A percentile compares a stretch with the other conserved stretches of the same genome.
Evolutionary conservation across 2,113 vertebrate genomes (phyloP).

Genomic region (Chaenocephalus aceratus): DNA sequence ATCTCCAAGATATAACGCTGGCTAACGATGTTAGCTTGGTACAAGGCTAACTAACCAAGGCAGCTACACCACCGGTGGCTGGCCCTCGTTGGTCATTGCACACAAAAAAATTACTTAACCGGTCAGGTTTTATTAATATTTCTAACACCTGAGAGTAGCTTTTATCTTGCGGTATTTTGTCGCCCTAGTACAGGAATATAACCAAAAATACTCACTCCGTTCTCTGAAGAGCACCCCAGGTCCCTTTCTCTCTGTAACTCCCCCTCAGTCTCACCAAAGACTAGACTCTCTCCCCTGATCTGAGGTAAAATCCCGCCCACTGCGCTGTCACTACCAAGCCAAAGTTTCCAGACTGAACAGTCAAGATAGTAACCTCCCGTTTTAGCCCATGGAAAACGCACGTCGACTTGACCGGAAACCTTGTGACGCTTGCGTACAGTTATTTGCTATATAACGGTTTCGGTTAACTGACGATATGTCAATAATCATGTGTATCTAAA

Average conservation of each 20-base stretch:
- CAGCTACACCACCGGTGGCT: slow-evolving; percentile 59
- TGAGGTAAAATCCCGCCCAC: slow-evolving; percentile 81
- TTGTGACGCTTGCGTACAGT: background rate
- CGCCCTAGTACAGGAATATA: background rate
- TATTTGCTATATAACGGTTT: background rate
- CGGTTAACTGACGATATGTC: background rate
- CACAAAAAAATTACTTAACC: slow-evolving; percentile 37
- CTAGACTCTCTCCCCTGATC: slow-evolving; percentile 80
- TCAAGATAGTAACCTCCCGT: slow-evolving; percentile 58
- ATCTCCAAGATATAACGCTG: slow-evolving; percentile 53
- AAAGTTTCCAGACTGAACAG: background rate
- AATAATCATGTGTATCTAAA: background rate
- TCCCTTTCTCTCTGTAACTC: slow-evolving; percentile 76
- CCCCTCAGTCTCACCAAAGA: slow-evolving; percentile 82
- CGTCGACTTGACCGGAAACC: slow-evolving; percentile 1
- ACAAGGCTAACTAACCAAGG: slow-evolving; percentile 59
- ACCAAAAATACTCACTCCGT: slow-evolving; percentile 78
- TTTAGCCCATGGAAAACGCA: background rate
- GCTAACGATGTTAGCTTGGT: slow-evolving; percentile 71
- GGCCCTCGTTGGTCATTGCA: slow-evolving; percentile 59
- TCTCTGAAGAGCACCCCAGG: slow-evolving; percentile 69
- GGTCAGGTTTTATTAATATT: no score
- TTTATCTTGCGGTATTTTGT: background rate
- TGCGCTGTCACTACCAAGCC: slow-evolving; percentile 75
- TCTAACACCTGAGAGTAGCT: slow-evolving; percentile 23